Percentiles rank a stretch among this genome's conserved stretches.
These are phyloP conservation scores for Holacanthella duospinosa DNA, from an alignment of 2,888 invertebrate species.

Conservation along the genomic window DNA sequence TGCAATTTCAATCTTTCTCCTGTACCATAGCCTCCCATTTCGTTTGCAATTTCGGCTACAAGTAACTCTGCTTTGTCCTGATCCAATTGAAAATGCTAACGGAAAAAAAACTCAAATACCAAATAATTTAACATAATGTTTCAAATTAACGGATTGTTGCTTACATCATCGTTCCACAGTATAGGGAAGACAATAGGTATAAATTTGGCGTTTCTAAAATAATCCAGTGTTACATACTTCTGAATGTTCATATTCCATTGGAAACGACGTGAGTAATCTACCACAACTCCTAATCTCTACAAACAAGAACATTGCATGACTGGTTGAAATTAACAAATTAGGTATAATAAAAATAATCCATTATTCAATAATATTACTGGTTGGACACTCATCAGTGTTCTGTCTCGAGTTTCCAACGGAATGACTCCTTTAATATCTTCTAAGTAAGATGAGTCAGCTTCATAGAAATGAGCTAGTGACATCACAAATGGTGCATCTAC, in stretches of 20 bases:
- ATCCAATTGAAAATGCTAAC: background rate
- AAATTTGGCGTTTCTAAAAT: background rate
- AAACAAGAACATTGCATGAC: too few species aligned
- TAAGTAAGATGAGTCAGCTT: slow-evolving; percentile 10
- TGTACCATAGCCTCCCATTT: background rate
- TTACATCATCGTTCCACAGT: slow-evolving; percentile 10
- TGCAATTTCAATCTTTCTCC: too few species aligned
- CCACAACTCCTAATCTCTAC: slow-evolving; percentile 7
- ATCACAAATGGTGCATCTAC: slow-evolving; percentile 15
- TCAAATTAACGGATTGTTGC: too few species aligned
- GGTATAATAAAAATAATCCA: background rate
- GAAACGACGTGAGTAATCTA: background rate
- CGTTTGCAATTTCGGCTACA: slow-evolving; percentile 6
- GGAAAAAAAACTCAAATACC: too few species aligned
- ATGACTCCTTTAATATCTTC: slow-evolving; percentile 12
- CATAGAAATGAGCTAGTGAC: slow-evolving; percentile 19
- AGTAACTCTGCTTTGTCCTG: slow-evolving; percentile 7
- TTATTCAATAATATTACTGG: slow-evolving; percentile 13
- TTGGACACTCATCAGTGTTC: slow-evolving; percentile 15
- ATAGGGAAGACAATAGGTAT: slow-evolving; percentile 2
- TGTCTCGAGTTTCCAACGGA: slow-evolving; percentile 11
- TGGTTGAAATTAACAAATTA: too few species aligned
- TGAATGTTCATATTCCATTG: slow-evolving; percentile 5
- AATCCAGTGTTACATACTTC: background rate
- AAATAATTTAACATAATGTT: background rate